Conservation (phyloP, 2,888 invertebrate species). For the Lasioglossum zephyrum region DNA sequence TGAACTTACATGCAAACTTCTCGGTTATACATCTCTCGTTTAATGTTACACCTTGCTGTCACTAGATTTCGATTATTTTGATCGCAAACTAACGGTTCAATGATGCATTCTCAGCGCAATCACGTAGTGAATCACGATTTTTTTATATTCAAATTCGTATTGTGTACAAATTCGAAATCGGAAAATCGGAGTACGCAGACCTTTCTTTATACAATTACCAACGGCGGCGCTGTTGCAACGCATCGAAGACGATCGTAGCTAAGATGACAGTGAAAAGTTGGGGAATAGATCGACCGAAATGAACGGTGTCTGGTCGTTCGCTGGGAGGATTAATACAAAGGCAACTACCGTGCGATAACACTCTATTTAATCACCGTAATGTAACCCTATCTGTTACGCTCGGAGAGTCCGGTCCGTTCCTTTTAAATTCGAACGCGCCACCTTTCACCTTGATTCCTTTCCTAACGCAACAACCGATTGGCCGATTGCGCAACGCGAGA, state of each 20-base stretch:
- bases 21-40: background rate
- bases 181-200: too few relatives aligned
- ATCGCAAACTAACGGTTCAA: conserved; percentile 23
- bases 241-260: background rate
- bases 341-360: conserved; percentile 24
- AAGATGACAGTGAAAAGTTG: background rate
- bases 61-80: conserved; percentile 1
- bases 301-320: background rate
- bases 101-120: conserved; percentile 21
- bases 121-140: conserved; percentile 22
- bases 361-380: conserved; percentile 48
- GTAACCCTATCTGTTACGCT: conserved; percentile 36
- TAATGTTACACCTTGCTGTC: background rate
- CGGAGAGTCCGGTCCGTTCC: background rate
- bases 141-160: conserved; percentile 47
- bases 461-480: conserved; percentile 28
- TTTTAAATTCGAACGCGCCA: conserved; percentile 23
- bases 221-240: background rate
- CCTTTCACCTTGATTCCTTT: conserved; percentile 50
- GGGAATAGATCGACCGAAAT: background rate
- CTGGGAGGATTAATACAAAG: conserved; percentile 28
- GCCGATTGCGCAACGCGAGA: conserved; percentile 37
- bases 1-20: background rate
- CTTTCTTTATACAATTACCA: too few relatives aligned
- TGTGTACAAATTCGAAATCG: conserved; percentile 42